Percentiles rank a stretch among this genome's conserved stretches.
phyloP scores from a whole-genome alignment of 2,113 vertebrate species.

The Rhea americana region DNA sequence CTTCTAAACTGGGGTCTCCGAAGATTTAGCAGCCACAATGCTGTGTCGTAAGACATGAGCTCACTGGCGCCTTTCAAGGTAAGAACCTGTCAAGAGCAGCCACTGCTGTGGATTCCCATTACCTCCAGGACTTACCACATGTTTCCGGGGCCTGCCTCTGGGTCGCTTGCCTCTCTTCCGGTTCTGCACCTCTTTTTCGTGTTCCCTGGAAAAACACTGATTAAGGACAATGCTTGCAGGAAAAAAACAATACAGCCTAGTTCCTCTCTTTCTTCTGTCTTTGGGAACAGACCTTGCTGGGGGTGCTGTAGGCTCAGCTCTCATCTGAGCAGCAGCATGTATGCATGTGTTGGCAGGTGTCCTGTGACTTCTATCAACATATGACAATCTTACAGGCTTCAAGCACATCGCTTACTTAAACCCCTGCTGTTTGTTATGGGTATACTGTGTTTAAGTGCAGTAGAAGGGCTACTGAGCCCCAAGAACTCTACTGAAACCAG shows the following conservation, averaged over 20 bases:
- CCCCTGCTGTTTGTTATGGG: too few relatives aligned
- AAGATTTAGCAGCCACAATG: neutral
- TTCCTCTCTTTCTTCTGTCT: neutral
- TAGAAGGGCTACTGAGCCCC: neutral
- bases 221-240: neutral
- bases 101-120: neutral
- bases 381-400: too few relatives aligned
- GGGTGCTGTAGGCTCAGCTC: neutral
- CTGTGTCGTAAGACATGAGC: neutral
- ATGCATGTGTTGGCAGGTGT: neutral
- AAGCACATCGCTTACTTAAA: too few relatives aligned
- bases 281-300: rapidly evolving
- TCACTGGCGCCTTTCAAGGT: rapidly evolving
- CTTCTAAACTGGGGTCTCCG: rapidly evolving
- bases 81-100: rapidly evolving
- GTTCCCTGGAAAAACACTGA: constrained; percentile 80
- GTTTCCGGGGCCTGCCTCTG: constrained; percentile 91
- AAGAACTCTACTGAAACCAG: neutral
- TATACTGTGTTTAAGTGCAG: neutral
- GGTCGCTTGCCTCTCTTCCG: constrained; percentile 91
- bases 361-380: neutral
- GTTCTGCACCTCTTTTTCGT: constrained; percentile 90
- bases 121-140: constrained; percentile 76
- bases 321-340: rapidly evolving
- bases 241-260: rapidly evolving